phyloP scores from a whole-genome alignment of 2,797 vertebrate genomes.

The Neopelma chrysocephalum region DNA sequence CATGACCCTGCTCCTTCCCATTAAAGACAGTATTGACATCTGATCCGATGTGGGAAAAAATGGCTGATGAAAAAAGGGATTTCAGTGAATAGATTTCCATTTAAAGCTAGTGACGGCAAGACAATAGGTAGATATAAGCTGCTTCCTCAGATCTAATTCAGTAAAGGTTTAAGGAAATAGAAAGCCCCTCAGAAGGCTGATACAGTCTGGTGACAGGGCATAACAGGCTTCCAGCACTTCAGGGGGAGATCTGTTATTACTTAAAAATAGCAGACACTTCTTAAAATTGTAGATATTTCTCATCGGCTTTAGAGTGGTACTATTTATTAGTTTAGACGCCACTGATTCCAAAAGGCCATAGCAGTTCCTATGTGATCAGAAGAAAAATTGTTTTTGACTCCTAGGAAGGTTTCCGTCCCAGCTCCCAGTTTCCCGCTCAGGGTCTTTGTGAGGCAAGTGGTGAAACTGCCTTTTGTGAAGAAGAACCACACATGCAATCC shows the following conservation, averaged over 20 bases:
- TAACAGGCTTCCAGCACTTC: background rate
- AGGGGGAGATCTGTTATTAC: background rate
- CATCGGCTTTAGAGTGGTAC: background rate
- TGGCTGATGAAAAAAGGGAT: background rate
- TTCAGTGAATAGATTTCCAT: background rate
- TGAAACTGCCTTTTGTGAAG: constrained; percentile 40
- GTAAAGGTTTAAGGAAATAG: constrained; percentile 3
- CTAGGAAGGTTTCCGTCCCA: background rate
- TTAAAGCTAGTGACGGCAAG: constrained; percentile 2
- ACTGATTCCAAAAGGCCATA: background rate
- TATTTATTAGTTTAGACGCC: background rate
- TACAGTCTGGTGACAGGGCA: background rate
- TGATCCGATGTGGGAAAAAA: background rate
- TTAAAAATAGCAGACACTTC: background rate
- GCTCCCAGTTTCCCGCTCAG: background rate
- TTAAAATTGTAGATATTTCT: background rate
- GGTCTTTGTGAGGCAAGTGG: background rate
- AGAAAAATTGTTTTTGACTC: constrained; percentile 27
- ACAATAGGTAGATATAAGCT: background rate
- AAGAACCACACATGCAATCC: constrained; percentile 31
- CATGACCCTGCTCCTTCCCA: background rate
- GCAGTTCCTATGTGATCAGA: background rate
- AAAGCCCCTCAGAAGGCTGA: background rate
- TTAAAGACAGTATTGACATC: background rate
- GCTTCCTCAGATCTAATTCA: background rate